A percentile compares a stretch with the other conserved stretches of the same genome.
Conservation (phyloP, 2,113 vertebrate species). For the Brienomyrus longianalis region DNA sequence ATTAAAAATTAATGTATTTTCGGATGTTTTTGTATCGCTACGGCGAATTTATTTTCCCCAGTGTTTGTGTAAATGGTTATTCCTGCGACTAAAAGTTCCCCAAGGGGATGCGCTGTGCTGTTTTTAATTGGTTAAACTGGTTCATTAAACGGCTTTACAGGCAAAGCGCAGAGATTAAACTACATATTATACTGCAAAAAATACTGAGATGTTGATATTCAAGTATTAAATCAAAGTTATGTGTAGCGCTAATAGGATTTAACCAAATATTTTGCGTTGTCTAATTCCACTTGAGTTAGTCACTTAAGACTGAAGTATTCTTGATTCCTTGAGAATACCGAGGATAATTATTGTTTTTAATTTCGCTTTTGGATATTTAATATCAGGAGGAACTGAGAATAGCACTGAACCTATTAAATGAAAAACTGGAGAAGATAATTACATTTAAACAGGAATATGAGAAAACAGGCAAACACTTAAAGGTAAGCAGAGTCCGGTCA, state of each 20-base stretch:
- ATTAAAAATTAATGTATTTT: not conserved
- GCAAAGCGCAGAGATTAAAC: not conserved
- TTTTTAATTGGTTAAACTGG: not conserved
- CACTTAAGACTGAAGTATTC: not conserved
- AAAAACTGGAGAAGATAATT: not conserved
- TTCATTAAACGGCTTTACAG: not conserved
- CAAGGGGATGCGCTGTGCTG: not conserved
- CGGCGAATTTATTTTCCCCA: not conserved
- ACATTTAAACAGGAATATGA: not conserved
- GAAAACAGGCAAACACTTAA: not conserved
- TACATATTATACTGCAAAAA: not conserved
- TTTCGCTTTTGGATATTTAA: not conserved
- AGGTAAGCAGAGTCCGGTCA: not conserved
- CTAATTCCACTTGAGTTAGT: not conserved
- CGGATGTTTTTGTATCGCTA: not conserved
- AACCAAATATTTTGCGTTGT: not conserved
- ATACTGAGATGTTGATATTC: not conserved
- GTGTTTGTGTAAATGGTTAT: not conserved
- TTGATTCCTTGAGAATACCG: not conserved
- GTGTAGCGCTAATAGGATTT: not conserved
- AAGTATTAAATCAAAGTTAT: not conserved
- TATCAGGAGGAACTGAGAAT: not conserved
- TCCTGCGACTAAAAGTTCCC: not conserved
- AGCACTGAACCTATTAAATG: not conserved
- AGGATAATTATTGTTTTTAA: not conserved